These are phyloP conservation scores for Xestia sexstrigata DNA, from an alignment of 2,888 invertebrate species.

Conservation along the genomic window DNA sequence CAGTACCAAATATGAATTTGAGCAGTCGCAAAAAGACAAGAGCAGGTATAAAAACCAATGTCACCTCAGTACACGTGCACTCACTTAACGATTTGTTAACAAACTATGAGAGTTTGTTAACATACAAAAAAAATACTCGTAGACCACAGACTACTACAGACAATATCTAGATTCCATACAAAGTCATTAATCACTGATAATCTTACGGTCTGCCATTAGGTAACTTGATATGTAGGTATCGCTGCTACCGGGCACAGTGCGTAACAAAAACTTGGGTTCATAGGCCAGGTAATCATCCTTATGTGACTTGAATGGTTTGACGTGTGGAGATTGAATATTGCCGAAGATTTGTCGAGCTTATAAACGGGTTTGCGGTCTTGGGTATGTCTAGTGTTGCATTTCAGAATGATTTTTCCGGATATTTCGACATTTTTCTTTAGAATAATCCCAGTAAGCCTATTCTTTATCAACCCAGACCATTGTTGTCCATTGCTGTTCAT, in stretches of 20 bases:
- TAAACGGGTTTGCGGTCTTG: background rate
- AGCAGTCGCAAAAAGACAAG: background rate
- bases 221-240: constrained; percentile 65
- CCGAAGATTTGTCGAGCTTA: background rate
- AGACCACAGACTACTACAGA: constrained; percentile 12
- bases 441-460: background rate
- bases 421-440: background rate
- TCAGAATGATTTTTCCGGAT: background rate
- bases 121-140: constrained; percentile 9
- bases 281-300: constrained; percentile 76
- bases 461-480: background rate
- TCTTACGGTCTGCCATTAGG: constrained; percentile 63
- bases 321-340: constrained; percentile 15
- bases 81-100: background rate
- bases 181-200: constrained; percentile 66
- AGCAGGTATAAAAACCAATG: background rate
- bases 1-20: background rate
- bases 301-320: constrained; percentile 67
- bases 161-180: constrained; percentile 55
- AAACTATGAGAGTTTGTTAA: background rate
- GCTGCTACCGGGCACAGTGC: constrained; percentile 51
- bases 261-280: constrained; percentile 76
- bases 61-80: constrained; percentile 7
- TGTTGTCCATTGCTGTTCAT: background rate
- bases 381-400: background rate